A percentile compares a stretch with the other conserved stretches of the same genome.
phyloP scores from a whole-genome alignment of 2,113 vertebrate genomes.

The Sigmodon hispidus region DNA sequence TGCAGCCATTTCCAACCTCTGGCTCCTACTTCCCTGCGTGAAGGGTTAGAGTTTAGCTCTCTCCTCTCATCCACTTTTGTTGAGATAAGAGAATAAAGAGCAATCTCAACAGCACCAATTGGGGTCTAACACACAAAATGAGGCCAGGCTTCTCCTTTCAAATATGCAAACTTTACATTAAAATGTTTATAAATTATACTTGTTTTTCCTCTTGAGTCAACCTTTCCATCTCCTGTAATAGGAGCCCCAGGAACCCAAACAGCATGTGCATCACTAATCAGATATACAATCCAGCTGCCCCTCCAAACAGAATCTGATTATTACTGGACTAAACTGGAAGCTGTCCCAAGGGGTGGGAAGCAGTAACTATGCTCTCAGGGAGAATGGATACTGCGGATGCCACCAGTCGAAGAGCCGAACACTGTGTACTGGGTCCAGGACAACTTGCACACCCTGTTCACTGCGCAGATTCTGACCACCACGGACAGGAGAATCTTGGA shows the following conservation, averaged over 20 bases:
- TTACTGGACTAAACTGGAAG: slow-evolving; percentile 45
- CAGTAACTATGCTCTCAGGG: slow-evolving; percentile 83
- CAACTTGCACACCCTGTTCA: slow-evolving; percentile 94
- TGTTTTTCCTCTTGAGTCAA: slow-evolving; percentile 79
- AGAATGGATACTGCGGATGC: slow-evolving; percentile 97
- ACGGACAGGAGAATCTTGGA: slow-evolving; percentile 92
- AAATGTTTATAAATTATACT: slow-evolving; percentile 83
- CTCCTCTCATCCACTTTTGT: slow-evolving; percentile 68
- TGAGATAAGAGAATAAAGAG: slow-evolving; percentile 76
- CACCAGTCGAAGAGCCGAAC: slow-evolving; percentile 97
- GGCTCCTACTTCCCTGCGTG: slow-evolving; percentile 39
- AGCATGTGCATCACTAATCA: slow-evolving; percentile 80
- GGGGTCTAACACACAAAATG: slow-evolving; percentile 82
- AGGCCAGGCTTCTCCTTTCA: slow-evolving; percentile 81
- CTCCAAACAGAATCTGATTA: slow-evolving; percentile 76
- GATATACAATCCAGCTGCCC: slow-evolving; percentile 73
- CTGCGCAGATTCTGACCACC: slow-evolving; percentile 89
- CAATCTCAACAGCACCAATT: slow-evolving; percentile 84
- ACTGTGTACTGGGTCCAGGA: slow-evolving; percentile 96
- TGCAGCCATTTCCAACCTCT: slow-evolving; percentile 38
- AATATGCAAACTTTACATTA: slow-evolving; percentile 84
- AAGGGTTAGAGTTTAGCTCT: slow-evolving; percentile 50
- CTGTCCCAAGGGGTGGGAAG: slow-evolving; percentile 28
- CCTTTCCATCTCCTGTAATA: slow-evolving; percentile 72
- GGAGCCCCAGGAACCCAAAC: slow-evolving; percentile 75